phyloP scores from a whole-genome alignment of 2,888 invertebrate genomes.

The Onthophagus sagittarius region DNA sequence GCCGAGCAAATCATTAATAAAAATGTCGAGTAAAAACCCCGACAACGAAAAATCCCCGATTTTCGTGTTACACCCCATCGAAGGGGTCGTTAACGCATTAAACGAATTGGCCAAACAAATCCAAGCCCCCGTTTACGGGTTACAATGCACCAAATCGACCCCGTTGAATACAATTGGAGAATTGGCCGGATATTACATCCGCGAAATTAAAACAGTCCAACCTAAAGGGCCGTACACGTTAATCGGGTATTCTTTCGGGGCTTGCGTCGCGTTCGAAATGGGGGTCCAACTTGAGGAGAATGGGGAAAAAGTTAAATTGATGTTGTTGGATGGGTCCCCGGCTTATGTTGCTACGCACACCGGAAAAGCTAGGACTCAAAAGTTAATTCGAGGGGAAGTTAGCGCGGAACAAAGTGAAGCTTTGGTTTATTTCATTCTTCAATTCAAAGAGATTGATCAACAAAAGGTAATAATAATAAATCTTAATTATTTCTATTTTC shows the following conservation, averaged over 20 bases:
- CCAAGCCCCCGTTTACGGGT: conserved; percentile 75
- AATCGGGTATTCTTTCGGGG: conserved; percentile 95
- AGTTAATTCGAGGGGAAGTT: conserved; percentile 52
- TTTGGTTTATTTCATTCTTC: conserved; percentile 77
- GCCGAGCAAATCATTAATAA: conserved; percentile 68
- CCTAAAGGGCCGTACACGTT: conserved; percentile 81
- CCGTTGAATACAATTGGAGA: conserved; percentile 69
- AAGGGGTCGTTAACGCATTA: conserved; percentile 75
- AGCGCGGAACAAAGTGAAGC: conserved; percentile 67
- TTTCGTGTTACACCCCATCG: conserved; percentile 82
- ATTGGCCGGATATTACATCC: conserved; percentile 69
- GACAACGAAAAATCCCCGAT: conserved; percentile 51
- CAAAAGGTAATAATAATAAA: conserved; percentile 54
- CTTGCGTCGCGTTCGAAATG: conserved; percentile 93
- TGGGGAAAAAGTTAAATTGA: conserved; percentile 58
- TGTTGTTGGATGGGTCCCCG: conserved; percentile 89
- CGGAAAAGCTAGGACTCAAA: conserved; percentile 59
- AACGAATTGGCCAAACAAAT: conserved; percentile 68
- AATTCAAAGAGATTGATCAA: conserved; percentile 74
- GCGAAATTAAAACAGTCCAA: conserved; percentile 72
- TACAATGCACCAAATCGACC: conserved; percentile 79
- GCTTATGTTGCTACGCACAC: conserved; percentile 76
- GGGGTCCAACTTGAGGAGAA: conserved; percentile 73
- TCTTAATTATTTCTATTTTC: not conserved
- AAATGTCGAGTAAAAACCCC: conserved; percentile 58